Conservation (phyloP, 2,888 invertebrate genomes). For the Nephrotoma flavescens region DNA sequence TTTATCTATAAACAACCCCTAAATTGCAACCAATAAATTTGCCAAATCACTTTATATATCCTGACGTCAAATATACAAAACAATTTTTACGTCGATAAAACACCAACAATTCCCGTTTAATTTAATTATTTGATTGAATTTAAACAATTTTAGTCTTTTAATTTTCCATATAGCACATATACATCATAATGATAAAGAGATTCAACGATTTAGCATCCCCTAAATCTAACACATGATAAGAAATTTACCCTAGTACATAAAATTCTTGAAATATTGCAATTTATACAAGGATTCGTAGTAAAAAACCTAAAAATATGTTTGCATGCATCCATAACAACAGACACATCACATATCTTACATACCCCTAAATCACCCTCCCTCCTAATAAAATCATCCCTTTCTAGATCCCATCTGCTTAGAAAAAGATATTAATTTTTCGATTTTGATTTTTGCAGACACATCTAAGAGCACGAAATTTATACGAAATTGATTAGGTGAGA, state of each 20-base stretch:
- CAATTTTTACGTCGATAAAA: neutral
- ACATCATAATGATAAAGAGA: neutral
- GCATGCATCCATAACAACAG: neutral
- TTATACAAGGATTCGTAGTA: neutral
- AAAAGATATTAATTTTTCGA: neutral
- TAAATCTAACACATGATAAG: neutral
- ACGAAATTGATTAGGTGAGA: neutral
- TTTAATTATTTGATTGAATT: neutral
- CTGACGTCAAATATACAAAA: neutral
- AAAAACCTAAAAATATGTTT: neutral
- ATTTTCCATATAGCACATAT: neutral
- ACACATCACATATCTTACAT: neutral
- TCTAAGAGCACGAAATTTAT: neutral
- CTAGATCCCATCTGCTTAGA: neutral
- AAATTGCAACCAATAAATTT: neutral
- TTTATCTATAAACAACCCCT: neutral
- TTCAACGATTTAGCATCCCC: neutral
- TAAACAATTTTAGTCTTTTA: neutral
- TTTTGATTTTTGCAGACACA: neutral
- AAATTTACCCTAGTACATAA: neutral
- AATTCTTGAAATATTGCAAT: neutral
- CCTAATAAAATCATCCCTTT: neutral
- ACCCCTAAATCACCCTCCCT: neutral
- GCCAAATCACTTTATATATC: neutral
- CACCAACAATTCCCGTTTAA: neutral